Base-by-base conservation (phyloP, 2,888 invertebrate species). In the Cyaniris semiargus region DNA sequence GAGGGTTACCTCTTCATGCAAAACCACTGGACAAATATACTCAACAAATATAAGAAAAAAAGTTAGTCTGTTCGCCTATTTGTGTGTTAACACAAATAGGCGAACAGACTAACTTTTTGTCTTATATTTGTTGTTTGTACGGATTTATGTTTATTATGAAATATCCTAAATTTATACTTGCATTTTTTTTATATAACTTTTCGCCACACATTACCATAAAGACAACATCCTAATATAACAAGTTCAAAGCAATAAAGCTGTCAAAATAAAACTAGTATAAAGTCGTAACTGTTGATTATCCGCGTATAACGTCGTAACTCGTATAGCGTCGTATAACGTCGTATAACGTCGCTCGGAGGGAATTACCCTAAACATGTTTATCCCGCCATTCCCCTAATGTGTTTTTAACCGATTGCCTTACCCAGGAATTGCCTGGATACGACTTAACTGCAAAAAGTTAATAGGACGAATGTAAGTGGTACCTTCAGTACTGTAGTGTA, bases 201-300 rank as follows among this genome's bases (percentile, higher is more conserved):
- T 23, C 23, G 23, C 60, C 23, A 10, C 23, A n/a, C 8, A 60
- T 21, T 6, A n/a, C 56, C 56, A 58, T 21, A 58, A 58, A 21
- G n/a, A 60, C 60, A 66, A 27, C 6, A 27, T 27, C 66, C 13
- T 66, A 27, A 27, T 27, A 27, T 15, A 66, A 21, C 23, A 23
- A 60, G 27, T 71, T 23, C 8, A 38, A 71, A 34, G 71, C n/a
- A 21, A 71, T 38, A 71, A 71, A 71, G 53, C 23, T 23, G 74
- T 15, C 23, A 74, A 27, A 13, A 72, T 38, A 72, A 5, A 72
- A 72, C 38, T 72, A 72, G 38, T 44, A 38, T 72, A 44, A 21
- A 21, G 71, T 38, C 71, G 56, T 76, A 56, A 76, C 76, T 76
- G 56, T 76, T 76, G 76, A 76, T 76, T 53, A 71, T 21, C 70